Conservation (phyloP, 2,113 vertebrate species). For the Sarotherodon lohbergeri region DNA sequence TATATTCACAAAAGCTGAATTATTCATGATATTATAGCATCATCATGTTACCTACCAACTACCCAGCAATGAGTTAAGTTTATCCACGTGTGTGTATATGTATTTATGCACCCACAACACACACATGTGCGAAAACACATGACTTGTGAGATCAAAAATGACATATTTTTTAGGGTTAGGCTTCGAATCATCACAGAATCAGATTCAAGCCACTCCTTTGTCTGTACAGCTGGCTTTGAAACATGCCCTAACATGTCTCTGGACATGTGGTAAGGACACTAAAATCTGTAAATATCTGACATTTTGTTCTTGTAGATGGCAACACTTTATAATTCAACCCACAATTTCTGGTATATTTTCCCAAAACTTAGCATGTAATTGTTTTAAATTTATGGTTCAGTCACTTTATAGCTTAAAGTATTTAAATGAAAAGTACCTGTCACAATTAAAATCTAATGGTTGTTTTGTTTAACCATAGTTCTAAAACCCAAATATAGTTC, state of each 20-base stretch:
- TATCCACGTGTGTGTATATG: rapidly evolving
- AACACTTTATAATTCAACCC: neutral
- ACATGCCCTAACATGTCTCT: neutral
- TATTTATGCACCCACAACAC: neutral
- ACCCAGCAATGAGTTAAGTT: neutral
- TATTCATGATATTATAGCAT: neutral
- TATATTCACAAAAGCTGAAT: neutral
- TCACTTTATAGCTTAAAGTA: rapidly evolving
- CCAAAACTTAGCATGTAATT: neutral
- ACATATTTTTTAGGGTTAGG: neutral
- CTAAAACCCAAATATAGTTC: neutral
- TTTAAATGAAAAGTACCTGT: neutral
- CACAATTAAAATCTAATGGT: neutral
- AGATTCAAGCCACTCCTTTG: neutral
- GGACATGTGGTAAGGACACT: neutral
- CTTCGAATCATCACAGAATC: neutral
- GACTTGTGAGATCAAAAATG: neutral
- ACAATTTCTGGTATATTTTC: neutral
- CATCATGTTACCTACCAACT: neutral
- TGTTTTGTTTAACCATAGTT: neutral
- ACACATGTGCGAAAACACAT: rapidly evolving
- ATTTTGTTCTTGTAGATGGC: neutral
- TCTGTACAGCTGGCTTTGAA: neutral
- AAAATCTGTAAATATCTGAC: neutral
- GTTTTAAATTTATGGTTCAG: neutral